Evolutionary conservation across 2,113 vertebrate species (phyloP), one percentile per base, ranked within the genome.

Genomic region (Misgurnus anguillicaudatus): DNA sequence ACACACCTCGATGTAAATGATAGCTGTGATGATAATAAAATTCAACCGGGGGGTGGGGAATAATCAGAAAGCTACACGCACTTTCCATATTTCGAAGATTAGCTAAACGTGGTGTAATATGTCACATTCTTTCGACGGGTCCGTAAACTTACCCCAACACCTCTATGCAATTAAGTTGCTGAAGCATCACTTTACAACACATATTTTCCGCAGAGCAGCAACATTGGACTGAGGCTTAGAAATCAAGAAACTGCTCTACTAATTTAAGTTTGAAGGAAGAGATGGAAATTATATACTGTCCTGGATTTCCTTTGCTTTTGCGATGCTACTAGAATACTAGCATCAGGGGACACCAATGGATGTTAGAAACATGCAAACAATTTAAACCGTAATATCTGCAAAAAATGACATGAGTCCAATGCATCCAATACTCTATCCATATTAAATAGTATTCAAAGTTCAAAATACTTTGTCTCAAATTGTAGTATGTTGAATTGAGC

Each of bases 1-100:
- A 61, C 71, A 81, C 84, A 84, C 82, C 83, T 51, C 10, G 24
- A 83, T 71, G 71, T 48, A 75, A 88, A 82, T 57, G 78, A 83
- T 65, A 83, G 81, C 71, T 81, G 82, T 78, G 41, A 72, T 75
- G 78, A 76, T 13, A 81, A 78, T 81, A 81, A 67, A 84, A 78
- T 80, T 79, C 64, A 72, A 71, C 77, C 45, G 19, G 45, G 63
- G 42, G n/a, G 38, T 48, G 41, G 55, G 72, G 51, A 41, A 63
- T 78, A 77, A 73, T 78, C 75, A 73, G 51, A 9, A 41, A 72
- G 69, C 14, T 62, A 41, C 72, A 62, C 55, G 39, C n/a, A 51
- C 42, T 31, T 69, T 62, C 57, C 79, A 69, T 81, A 75, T 76
- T 81, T 70, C 14, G 55, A 57, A 75, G 51, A 78, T 31, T 16